Conservation (phyloP, 1,140 invertebrate genomes). For the Heliconius melpomene region DNA sequence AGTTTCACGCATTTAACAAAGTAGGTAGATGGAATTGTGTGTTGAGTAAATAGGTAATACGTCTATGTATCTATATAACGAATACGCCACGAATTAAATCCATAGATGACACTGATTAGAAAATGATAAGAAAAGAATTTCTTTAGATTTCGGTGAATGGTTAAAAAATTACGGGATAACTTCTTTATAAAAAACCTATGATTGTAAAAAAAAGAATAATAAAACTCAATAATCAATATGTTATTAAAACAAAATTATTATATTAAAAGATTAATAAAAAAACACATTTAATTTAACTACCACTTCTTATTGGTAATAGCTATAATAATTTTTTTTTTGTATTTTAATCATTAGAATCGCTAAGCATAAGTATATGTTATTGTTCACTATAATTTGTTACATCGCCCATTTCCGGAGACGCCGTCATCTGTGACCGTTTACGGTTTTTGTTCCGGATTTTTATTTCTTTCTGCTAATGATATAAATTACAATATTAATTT, state of each 20-base stretch:
- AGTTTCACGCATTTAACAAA: too few relatives aligned
- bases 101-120: too few relatives aligned
- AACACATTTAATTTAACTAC: neutral
- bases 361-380: conserved; percentile 9
- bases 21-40: too few relatives aligned
- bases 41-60: too few relatives aligned
- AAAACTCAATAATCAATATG: neutral
- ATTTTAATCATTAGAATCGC: neutral
- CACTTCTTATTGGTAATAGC: neutral
- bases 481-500: neutral
- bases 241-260: neutral
- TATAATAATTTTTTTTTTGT: neutral
- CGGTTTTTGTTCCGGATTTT: neutral
- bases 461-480: neutral
- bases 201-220: neutral
- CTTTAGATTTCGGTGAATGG: too few relatives aligned
- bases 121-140: too few relatives aligned
- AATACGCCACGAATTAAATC: too few relatives aligned
- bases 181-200: too few relatives aligned
- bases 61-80: too few relatives aligned
- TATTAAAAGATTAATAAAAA: neutral
- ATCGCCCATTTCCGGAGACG: conserved; percentile 11
- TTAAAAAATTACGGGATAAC: too few relatives aligned
- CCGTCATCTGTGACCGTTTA: conserved; percentile 21
- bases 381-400: conserved; percentile 15